These are phyloP conservation scores for Urocolius indicus DNA, from an alignment of 2,113 vertebrate genomes.

Conservation along the genomic window DNA sequence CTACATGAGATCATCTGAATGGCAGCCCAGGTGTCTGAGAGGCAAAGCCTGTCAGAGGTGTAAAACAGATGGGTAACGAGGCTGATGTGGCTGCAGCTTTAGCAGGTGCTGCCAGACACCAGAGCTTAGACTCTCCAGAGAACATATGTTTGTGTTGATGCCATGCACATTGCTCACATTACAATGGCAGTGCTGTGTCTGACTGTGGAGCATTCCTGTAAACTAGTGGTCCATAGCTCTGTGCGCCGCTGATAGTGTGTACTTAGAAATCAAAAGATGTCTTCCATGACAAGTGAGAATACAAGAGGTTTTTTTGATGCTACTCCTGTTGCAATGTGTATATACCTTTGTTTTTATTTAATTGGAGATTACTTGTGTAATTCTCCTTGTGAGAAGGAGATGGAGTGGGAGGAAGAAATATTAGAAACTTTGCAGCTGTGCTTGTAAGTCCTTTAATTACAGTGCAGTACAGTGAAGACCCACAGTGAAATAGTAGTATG, in stretches of 20 bases:
- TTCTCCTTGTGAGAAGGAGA: neutral
- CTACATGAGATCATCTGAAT: neutral
- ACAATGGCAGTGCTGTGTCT: neutral
- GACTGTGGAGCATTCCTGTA: neutral
- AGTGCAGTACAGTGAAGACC: neutral
- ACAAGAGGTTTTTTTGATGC: neutral
- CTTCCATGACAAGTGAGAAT: neutral
- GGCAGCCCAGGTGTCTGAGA: neutral
- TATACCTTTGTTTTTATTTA: neutral
- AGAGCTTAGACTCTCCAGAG: rapidly evolving
- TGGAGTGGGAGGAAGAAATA: neutral
- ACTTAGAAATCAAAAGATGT: neutral
- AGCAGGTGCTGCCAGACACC: neutral
- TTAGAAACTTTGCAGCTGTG: neutral
- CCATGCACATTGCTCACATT: rapidly evolving
- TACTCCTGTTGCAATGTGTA: neutral
- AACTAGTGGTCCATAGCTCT: neutral
- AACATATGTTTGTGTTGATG: neutral
- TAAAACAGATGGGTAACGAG: neutral
- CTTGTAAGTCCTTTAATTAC: neutral
- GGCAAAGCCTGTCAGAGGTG: neutral
- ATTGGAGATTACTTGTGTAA: neutral
- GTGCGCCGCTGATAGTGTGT: neutral
- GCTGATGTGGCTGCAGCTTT: neutral
- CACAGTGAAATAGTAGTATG: rapidly evolving